These are phyloP conservation scores for Alaudala cheleensis DNA, from an alignment of 2,113 vertebrate species.

Conservation along the genomic window DNA sequence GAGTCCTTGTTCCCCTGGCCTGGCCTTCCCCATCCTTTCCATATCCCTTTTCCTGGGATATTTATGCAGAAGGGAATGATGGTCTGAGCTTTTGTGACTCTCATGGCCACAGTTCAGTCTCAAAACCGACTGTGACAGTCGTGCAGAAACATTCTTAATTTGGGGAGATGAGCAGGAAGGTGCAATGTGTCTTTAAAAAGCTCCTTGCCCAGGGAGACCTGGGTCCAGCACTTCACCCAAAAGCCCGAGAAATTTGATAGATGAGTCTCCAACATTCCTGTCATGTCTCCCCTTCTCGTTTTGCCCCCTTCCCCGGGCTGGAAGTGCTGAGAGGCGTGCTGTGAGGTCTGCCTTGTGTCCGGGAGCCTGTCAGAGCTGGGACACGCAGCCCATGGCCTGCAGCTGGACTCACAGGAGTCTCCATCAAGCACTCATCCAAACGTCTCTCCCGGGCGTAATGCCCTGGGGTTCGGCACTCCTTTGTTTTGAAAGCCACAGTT, in stretches of 20 bases:
- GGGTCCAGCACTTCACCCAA: constrained; percentile 7
- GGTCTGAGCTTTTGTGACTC: neutral
- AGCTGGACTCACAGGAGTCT: constrained; percentile 67
- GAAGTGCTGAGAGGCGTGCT: constrained; percentile 54
- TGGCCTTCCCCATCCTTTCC: neutral
- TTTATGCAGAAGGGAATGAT: neutral
- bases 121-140: fast-evolving
- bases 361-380: constrained; percentile 73
- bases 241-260: constrained; percentile 61
- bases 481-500: constrained; percentile 69
- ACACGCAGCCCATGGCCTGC: constrained; percentile 74
- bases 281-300: constrained; percentile 41
- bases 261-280: constrained; percentile 64
- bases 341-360: constrained; percentile 81
- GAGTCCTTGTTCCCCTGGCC: neutral
- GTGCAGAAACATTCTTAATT: neutral
- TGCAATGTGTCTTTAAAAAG: constrained; percentile 36
- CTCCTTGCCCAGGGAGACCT: constrained; percentile 12
- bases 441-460: constrained; percentile 44
- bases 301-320: neutral
- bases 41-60: neutral
- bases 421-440: constrained; percentile 69
- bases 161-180: constrained; percentile 1
- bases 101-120: neutral
- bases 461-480: constrained; percentile 65